Evolutionary conservation across 2,888 invertebrate species (phyloP), one percentile per base, ranked within the genome.

Genomic region (Diaperis boleti): DNA sequence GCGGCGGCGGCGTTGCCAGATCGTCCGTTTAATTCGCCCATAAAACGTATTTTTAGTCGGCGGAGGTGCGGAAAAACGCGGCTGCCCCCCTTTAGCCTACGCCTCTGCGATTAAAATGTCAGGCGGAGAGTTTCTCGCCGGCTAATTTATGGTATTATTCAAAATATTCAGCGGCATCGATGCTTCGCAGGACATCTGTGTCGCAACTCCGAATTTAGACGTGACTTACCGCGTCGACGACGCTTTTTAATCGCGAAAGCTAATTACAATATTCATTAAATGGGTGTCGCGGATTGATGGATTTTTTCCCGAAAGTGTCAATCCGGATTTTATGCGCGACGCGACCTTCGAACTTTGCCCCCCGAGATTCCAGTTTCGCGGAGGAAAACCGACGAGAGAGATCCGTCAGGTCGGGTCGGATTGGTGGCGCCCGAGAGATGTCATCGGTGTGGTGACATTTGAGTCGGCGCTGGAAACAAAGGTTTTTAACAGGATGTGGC

Each of bases 131-230:
- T 49, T 59, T 59, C 59, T 59, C 41, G 59, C 20, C 49, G 47
- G 29, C 39, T 62, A 62, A 62, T 62, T 62, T 62, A 62, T 62
- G 57, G 44, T 68, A 66, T 72, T 72, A 73, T 74, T 72, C 69
- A 66, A 68, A 73, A 71, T 67, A 68, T 72, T 71, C 67, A 72
- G 72, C 69, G 73, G 67, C 68, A 65, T 70, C 67, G 71, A 71
- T 72, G 72, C 69, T 76, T 74, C 71, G 72, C 73, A 68, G 72
- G 69, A 70, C 74, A 72, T 72, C 71, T 67, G 74, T 69, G 74
- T 74, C 72, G 70, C 70, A 73, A 70, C 66, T 72, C 72, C 71
- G 68, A 68, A 72, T 72, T 70, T 71, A 76, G 74, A 74, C 76
- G 70, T 77, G 77, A 77, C 76, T 68, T 66, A 68, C 59, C 56